Base-by-base conservation (phyloP, 2,113 vertebrate genomes). In the Lynx canadensis region DNA sequence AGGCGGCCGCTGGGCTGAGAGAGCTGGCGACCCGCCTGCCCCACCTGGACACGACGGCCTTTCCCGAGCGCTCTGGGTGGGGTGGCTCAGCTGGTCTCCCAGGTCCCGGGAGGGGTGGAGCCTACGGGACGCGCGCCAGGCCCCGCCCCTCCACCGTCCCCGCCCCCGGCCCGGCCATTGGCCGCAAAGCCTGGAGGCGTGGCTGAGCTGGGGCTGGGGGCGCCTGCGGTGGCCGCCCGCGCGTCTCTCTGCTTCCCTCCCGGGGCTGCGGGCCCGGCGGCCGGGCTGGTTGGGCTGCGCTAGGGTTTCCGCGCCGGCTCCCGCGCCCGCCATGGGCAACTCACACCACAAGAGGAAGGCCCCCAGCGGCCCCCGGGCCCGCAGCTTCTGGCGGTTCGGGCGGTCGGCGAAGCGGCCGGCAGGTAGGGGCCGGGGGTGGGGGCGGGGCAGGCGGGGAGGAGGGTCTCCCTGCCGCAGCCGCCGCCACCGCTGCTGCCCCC, bases 261-360 rank as follows among this genome's bases (percentile, higher is more conserved):
- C 97, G 98, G 98, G 98, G 98, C 98, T 98, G 93, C 63, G 93
- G 95, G 98, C 98, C 82, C 95, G 93, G 97, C 81, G 97, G 98
- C 98, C 98, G 96, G 94, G 98, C 98, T 97, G 92, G 82, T 93
- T 68, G 98, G 91, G 97, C 91, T 52, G 81, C 78, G 79, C 89
- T 96, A n/a, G 60, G 94, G 45, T 82, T 84, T 82, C 95, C 86
- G 82, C 36, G 71, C 91, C 91, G 50, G 92, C 45, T 84, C 93
- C 80, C 13, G n/a, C 78, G 86, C 96, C 97, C 97, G 60, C 92
- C 95, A 99, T 99, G 99, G 99, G 99, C 96, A 99, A 99, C 99
- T 99, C 98, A 86, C 97, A 99, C 98, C 99, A 99, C 98, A 99
- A 99, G 99, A 99, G 99, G 98, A 99, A 98, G 98, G 99, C 99